A percentile compares a stretch with the other conserved stretches of the same genome.
phyloP scores from a whole-genome alignment of 2,797 vertebrate genomes.

The Acipenser ruthenus region DNA sequence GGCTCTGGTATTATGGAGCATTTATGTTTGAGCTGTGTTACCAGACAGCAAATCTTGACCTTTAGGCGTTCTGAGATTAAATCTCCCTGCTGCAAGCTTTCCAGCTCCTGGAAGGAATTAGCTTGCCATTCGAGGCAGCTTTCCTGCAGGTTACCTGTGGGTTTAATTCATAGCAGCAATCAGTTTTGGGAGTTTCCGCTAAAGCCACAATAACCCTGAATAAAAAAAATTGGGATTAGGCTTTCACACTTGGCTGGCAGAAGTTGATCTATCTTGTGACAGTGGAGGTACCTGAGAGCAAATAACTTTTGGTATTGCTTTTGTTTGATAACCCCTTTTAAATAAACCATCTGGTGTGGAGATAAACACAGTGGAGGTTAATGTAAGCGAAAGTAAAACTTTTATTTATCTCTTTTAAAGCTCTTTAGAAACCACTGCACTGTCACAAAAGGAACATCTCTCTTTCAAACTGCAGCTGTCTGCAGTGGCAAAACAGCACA shows the following conservation, averaged over 20 bases:
- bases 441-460: too few species aligned
- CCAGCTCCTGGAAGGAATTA: constrained; percentile 71
- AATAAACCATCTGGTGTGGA: not conserved
- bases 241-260: constrained; percentile 53
- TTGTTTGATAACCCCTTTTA: not conserved
- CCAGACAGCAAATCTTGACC: constrained; percentile 84
- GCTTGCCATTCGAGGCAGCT: constrained; percentile 75
- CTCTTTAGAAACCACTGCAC: not conserved
- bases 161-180: constrained; percentile 72
- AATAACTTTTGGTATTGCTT: constrained; percentile 21
- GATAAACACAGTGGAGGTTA: not conserved
- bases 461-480: not conserved
- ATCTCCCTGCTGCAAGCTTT: constrained; percentile 54
- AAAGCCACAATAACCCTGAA: constrained; percentile 50
- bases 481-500: not conserved
- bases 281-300: constrained; percentile 21
- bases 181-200: constrained; percentile 64
- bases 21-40: constrained; percentile 85
- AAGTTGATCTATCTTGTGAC: constrained; percentile 30
- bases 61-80: constrained; percentile 76
- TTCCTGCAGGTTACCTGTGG: constrained; percentile 74
- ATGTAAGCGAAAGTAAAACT: not conserved
- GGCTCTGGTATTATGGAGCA: constrained; percentile 73
- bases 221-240: constrained; percentile 64
- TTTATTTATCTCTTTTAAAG: not conserved